phyloP scores from a whole-genome alignment of 2,113 vertebrate species.

The Heterotilapia buettikoferi region DNA sequence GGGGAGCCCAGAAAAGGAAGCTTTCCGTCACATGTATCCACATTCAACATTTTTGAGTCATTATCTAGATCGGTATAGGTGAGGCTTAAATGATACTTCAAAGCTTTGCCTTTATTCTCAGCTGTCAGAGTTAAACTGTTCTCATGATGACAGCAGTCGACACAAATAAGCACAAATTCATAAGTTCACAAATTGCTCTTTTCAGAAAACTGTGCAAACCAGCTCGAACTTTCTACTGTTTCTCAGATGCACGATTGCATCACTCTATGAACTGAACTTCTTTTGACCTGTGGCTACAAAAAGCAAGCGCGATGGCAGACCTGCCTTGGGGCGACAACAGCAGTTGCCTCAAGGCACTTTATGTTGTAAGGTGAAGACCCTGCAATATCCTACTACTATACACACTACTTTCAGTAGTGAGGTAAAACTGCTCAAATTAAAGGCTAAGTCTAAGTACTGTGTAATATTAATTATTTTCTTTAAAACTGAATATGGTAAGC shows the following conservation, averaged over 20 bases:
- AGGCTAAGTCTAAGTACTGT: neutral
- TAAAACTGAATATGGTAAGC: fast-evolving
- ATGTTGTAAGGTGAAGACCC: neutral
- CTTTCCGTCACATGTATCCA: neutral
- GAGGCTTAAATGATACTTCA: neutral
- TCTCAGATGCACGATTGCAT: neutral
- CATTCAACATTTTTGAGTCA: neutral
- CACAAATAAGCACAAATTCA: neutral
- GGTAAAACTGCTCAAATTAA: neutral
- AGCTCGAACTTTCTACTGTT: fast-evolving
- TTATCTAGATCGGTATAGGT: neutral
- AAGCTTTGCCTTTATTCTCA: neutral
- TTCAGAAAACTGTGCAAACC: neutral
- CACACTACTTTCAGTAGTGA: neutral
- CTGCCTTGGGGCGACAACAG: neutral
- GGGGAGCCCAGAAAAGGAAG: neutral
- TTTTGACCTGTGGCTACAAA: neutral
- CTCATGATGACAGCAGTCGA: neutral
- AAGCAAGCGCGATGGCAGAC: neutral
- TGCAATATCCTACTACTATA: neutral
- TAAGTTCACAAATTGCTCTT: fast-evolving
- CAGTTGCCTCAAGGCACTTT: neutral
- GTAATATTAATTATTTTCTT: neutral
- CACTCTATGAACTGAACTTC: neutral
- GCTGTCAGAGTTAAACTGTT: neutral